Conservation (phyloP, 2,113 vertebrate species). For the Lycaon pictus region DNA sequence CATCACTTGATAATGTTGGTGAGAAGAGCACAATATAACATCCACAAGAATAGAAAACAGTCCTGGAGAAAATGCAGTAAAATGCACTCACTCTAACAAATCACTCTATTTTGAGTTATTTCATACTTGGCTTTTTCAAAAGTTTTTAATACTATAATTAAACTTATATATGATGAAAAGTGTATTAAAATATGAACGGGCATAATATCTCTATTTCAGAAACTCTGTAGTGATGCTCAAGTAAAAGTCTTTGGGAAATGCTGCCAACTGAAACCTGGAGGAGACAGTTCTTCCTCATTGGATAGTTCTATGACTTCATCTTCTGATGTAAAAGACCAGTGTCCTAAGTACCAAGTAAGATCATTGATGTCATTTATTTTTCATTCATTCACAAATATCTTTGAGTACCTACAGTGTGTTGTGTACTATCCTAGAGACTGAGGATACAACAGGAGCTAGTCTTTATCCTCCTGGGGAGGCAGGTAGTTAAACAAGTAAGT, state of each 20-base stretch:
- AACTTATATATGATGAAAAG: conserved; percentile 32
- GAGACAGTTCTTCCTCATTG: conserved; percentile 96
- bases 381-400: conserved; percentile 23
- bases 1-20: neutral
- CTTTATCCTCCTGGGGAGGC: neutral
- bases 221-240: conserved; percentile 92
- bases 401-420: neutral
- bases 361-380: neutral
- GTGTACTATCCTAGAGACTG: neutral
- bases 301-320: conserved; percentile 95
- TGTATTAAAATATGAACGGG: conserved; percentile 44
- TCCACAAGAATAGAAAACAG: neutral
- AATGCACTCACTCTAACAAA: neutral
- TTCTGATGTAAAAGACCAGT: conserved; percentile 94
- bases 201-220: conserved; percentile 87
- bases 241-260: conserved; percentile 96
- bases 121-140: conserved; percentile 30
- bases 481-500: conserved; percentile 25
- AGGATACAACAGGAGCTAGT: neutral
- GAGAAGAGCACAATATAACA: neutral
- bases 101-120: conserved; percentile 55
- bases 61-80: conserved; percentile 11
- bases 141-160: conserved; percentile 19
- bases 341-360: conserved; percentile 94
- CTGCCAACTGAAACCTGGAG: conserved; percentile 95